A percentile compares a stretch with the other conserved stretches of the same genome.
These are phyloP conservation scores for Platanista minor DNA, from an alignment of 2,113 vertebrate genomes.

Conservation along the genomic window DNA sequence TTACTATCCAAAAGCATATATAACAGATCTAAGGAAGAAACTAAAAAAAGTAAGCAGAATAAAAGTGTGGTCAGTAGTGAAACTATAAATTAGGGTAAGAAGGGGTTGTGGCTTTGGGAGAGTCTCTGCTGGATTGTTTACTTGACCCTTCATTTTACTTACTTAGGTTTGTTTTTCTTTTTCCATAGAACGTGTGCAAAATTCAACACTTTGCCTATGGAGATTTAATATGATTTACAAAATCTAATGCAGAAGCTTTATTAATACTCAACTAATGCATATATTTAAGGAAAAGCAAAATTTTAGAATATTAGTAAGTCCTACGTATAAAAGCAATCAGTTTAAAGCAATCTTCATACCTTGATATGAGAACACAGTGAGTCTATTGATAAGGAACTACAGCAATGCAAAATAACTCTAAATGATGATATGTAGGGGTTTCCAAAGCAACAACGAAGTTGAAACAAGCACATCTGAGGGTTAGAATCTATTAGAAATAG, in stretches of 20 bases:
- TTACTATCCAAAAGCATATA: slow-evolving; percentile 30
- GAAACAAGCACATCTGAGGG: background rate
- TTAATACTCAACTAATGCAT: background rate
- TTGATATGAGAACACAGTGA: background rate
- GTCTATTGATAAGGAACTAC: slow-evolving; percentile 21
- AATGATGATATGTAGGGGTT: background rate
- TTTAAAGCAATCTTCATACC: slow-evolving; percentile 6
- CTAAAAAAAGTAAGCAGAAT: slow-evolving; percentile 39
- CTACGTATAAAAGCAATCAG: background rate
- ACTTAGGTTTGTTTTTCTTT: slow-evolving; percentile 50
- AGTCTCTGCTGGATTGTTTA: background rate
- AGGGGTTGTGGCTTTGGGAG: background rate
- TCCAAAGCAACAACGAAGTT: slow-evolving; percentile 42
- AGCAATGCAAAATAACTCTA: slow-evolving; percentile 11
- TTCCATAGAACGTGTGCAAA: background rate
- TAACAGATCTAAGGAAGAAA: slow-evolving; percentile 42
- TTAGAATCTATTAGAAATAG: slow-evolving; percentile 19
- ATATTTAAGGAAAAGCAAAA: slow-evolving; percentile 38
- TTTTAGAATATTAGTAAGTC: slow-evolving; percentile 11
- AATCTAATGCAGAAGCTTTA: slow-evolving; percentile 5
- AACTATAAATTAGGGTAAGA: slow-evolving; percentile 36
- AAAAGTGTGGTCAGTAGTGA: background rate
- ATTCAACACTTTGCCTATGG: background rate
- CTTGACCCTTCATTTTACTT: background rate
- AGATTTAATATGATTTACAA: slow-evolving; percentile 1